Conservation (phyloP, 2,888 invertebrate genomes). For the Pristionchus mayeri region DNA sequence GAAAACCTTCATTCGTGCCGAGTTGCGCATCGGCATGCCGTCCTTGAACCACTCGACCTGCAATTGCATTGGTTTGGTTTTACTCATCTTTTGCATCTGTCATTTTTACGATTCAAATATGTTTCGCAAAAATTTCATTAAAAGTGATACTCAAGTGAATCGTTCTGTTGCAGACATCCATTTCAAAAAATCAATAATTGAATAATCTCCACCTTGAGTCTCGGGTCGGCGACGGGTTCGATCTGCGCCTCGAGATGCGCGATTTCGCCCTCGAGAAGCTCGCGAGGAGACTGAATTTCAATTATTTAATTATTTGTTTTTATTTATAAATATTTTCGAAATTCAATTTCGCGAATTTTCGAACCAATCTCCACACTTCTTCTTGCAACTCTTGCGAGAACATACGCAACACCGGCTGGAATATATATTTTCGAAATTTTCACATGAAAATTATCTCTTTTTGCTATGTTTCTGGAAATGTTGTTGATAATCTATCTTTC, state of each 20-base stretch:
- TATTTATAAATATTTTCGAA: no score
- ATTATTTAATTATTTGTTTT: no score
- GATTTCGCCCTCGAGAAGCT: constrained; percentile 93
- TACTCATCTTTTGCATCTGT: background rate
- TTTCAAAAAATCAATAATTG: background rate
- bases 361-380: no score
- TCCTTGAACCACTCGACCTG: constrained; percentile 81
- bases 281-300: constrained; percentile 80
- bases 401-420: no score
- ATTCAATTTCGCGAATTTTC: no score
- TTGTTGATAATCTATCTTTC: no score
- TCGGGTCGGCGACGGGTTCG: constrained; percentile 92
- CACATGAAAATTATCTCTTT: no score
- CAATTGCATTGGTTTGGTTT: background rate
- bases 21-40: constrained; percentile 86
- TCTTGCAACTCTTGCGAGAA: no score
- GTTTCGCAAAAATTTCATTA: background rate
- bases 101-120: background rate
- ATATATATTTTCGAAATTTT: no score
- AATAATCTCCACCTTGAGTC: constrained; percentile 57
- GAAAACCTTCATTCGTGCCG: constrained; percentile 80
- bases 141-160: no score
- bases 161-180: no score
- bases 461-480: no score
- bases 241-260: constrained; percentile 96